Base-by-base conservation (phyloP, 2,113 vertebrate species). In the Myotis brandtii region DNA sequence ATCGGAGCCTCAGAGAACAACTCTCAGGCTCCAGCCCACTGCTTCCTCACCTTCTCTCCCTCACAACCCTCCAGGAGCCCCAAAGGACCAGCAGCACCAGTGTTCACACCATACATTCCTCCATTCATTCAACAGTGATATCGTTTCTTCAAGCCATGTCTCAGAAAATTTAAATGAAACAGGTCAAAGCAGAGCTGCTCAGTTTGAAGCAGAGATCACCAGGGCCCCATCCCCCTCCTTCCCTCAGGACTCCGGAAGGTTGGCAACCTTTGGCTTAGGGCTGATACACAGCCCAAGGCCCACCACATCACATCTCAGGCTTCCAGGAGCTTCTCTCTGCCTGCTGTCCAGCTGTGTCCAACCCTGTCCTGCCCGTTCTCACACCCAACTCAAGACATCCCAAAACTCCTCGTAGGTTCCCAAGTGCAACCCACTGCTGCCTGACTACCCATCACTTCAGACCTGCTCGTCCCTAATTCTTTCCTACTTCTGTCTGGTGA, bases 381-480 rank as follows among this genome's bases (percentile, higher is more conserved):
- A 70, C 16, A 20, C 0, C 6, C 46, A 40, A 9, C 32, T 34
- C 64, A 54, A 77, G 30, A 84, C 9, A 62, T 13, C 52, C 11
- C 46, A 25, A 37, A 6, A 32, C 43, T 14, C 23, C 72, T 67
- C 1, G 0, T 1, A 27, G 32, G 59, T 17, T 32, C 18, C 27
- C 30, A 23, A 10, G 34, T 18, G 16, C 10, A 37, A 18, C 16
- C 1, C 5, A 9, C 67, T 32, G 20, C 48, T 48, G 9, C 11
- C 8, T 1, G 11, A 12, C 20, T 2, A 13, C 40, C 13, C 16
- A 56, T 37, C 70, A 30, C 20, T 46, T 48, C 23, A 1, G 2
- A 67, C 34, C 56, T 69, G 27, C 64, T n/a, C 21, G 52, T 88
- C 50, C 25, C 54, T 21, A 70, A 40, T 6, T 21, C 23, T 12